phyloP scores from a whole-genome alignment of 2,888 invertebrate genomes.

The Melikaiella ostensackeni region DNA sequence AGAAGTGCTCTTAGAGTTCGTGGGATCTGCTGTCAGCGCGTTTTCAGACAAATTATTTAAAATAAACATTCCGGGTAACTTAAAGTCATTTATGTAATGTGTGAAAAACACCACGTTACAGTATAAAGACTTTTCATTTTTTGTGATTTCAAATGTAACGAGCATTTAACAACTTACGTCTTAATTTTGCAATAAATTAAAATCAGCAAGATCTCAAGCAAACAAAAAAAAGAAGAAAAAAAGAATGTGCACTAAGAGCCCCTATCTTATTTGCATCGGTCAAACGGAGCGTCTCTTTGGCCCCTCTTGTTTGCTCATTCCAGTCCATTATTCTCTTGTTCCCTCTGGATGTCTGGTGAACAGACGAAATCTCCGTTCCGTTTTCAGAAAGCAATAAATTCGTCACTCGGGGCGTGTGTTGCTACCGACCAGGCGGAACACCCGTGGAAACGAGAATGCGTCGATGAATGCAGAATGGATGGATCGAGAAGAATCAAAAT shows the following conservation, averaged over 20 bases:
- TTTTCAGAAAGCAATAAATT: slow-evolving; percentile 71
- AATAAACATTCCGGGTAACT: too few species aligned
- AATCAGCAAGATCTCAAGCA: neutral
- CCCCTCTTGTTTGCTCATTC: slow-evolving; percentile 48
- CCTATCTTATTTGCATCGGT: slow-evolving; percentile 12
- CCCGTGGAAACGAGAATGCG: slow-evolving; percentile 67
- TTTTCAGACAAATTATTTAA: too few species aligned
- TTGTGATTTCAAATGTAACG: too few species aligned
- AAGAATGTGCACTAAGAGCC: neutral
- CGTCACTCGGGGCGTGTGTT: slow-evolving; percentile 67
- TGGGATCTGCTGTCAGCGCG: too few species aligned
- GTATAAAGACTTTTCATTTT: too few species aligned
- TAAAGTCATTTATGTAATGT: too few species aligned
- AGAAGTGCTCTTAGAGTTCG: too few species aligned
- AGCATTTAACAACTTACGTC: too few species aligned
- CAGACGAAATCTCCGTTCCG: slow-evolving; percentile 64
- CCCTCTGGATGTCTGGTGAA: slow-evolving; percentile 51
- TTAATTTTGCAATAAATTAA: neutral
- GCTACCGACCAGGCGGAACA: slow-evolving; percentile 58
- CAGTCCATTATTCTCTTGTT: slow-evolving; percentile 50
- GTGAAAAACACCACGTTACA: too few species aligned
- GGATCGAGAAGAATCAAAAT: slow-evolving; percentile 60
- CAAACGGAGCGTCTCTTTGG: slow-evolving; percentile 17
- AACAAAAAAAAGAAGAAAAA: neutral
- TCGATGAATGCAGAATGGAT: slow-evolving; percentile 71